phyloP scores from a whole-genome alignment of 1,140 invertebrate genomes.

The Idris sp. region DNA sequence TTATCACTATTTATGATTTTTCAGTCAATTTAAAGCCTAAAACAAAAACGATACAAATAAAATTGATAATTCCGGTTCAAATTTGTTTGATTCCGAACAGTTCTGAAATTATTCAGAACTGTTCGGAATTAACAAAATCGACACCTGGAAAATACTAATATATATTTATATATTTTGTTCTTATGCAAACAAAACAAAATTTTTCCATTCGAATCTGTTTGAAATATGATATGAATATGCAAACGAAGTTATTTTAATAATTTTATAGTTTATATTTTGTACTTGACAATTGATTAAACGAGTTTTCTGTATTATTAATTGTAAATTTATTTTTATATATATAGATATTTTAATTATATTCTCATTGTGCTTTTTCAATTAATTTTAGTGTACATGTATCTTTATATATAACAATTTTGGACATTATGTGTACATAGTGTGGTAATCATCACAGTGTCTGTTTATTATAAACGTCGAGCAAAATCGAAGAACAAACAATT shows the following conservation, averaged over 20 bases:
- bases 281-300: constrained; percentile 43
- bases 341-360: no score
- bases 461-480: constrained; percentile 45
- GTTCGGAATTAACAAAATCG: no score
- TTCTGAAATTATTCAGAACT: no score
- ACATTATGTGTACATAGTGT: constrained; percentile 32
- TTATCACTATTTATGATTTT: no score
- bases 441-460: constrained; percentile 63
- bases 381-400: no score
- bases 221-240: constrained; percentile 37
- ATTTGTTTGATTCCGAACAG: no score
- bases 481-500: constrained; percentile 20
- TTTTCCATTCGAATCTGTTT: constrained; percentile 17
- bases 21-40: no score
- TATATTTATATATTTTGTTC: constrained; percentile 21
- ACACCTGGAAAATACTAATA: no score
- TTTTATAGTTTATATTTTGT: constrained; percentile 25
- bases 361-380: no score
- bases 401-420: constrained; percentile 27
- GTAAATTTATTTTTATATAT: no score
- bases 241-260: constrained; percentile 23
- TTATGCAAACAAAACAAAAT: constrained; percentile 15
- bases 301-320: constrained; percentile 13
- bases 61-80: no score
- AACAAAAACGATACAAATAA: no score